A percentile compares a stretch with the other conserved stretches of the same genome.
These are phyloP conservation scores for Schizopygopsis malacanthus DNA, from an alignment of 2,797 vertebrate species.

Conservation along the genomic window DNA sequence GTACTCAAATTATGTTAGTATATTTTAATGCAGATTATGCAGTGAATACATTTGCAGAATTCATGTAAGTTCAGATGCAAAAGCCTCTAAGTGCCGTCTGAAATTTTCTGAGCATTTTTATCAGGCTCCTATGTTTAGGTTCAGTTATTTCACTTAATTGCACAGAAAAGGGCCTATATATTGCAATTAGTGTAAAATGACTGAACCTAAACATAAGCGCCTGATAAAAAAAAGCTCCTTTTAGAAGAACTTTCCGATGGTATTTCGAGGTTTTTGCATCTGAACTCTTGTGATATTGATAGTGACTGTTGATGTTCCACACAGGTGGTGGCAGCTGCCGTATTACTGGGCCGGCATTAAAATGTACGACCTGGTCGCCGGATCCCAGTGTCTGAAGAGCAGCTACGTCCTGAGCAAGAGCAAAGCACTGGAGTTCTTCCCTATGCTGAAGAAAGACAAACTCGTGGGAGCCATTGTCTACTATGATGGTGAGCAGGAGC, in stretches of 20 bases:
- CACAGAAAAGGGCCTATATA: too few relatives aligned
- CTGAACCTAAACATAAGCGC: too few relatives aligned
- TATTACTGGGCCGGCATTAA: slow-evolving; percentile 99
- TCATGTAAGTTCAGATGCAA: neutral
- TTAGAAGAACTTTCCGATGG: too few relatives aligned
- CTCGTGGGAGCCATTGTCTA: slow-evolving; percentile 97
- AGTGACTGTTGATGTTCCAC: neutral
- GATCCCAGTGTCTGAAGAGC: slow-evolving; percentile 90
- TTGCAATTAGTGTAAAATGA: too few relatives aligned
- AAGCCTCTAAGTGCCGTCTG: too few relatives aligned
- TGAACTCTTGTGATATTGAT: neutral
- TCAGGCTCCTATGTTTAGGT: too few relatives aligned
- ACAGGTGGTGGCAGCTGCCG: slow-evolving; percentile 98
- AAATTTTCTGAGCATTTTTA: too few relatives aligned
- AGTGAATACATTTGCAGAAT: neutral
- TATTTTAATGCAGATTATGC: neutral
- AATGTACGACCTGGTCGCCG: slow-evolving; percentile 93
- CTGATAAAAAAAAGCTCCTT: too few relatives aligned
- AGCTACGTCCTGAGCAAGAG: slow-evolving; percentile 93
- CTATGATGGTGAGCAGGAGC: slow-evolving; percentile 88
- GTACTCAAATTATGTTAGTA: neutral
- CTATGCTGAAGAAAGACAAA: slow-evolving; percentile 93
- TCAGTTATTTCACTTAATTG: too few relatives aligned
- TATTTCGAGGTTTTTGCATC: too few relatives aligned
- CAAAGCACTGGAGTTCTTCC: slow-evolving; percentile 92